Base-by-base conservation (phyloP, 2,797 vertebrate species). In the Danio choprae region DNA sequence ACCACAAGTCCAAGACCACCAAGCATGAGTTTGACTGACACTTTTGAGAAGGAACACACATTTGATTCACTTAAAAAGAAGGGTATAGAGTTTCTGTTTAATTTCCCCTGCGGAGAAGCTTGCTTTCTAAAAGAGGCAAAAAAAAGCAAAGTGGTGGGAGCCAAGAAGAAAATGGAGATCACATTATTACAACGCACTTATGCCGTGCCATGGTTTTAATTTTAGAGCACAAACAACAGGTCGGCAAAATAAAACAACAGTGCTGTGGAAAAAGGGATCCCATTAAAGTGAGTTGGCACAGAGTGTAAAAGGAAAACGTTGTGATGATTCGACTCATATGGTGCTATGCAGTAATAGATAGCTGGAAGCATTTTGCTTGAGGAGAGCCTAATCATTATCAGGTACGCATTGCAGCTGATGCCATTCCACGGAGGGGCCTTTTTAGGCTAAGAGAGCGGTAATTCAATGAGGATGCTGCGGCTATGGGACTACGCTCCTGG, bases 41-140 rank as follows among this genome's bases (percentile, higher is more conserved):
- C 44, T 62, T 68, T 41, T n/a, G 59, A 65, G 48, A 65, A 69
- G 48, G 69, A 77, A 67, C 22, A 12, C 60, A 51, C 60, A 77
- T 84, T 70, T 62, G 44, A 64, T 81, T 74, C 64, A 36, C 53
- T 70, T 79, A 50, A 81, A 69, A 74, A 43, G 79, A 70, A 77
- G 70, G 58, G 70, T 72, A 64, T 78, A 74, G 83, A 64, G 71
- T 81, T 83, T 62, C 62, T 20, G 69, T 78, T 83, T 77, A 77
- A 80, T 77, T 82, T 64, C 77, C 73, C 73, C 64, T 11, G 50
- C 51, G 65, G 58, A 82, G 64, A 81, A 43, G 41, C 22, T 43
- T 50, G 22, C 75, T 60, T 81, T 83, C 59, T 59, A 70, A 84
- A 48, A 62, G 69, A 44, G 11, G 46, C n/a, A 13, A 44, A 38